phyloP scores from a whole-genome alignment of 53 echinoderm and acorn worm species.

The Crossaster papposus region DNA sequence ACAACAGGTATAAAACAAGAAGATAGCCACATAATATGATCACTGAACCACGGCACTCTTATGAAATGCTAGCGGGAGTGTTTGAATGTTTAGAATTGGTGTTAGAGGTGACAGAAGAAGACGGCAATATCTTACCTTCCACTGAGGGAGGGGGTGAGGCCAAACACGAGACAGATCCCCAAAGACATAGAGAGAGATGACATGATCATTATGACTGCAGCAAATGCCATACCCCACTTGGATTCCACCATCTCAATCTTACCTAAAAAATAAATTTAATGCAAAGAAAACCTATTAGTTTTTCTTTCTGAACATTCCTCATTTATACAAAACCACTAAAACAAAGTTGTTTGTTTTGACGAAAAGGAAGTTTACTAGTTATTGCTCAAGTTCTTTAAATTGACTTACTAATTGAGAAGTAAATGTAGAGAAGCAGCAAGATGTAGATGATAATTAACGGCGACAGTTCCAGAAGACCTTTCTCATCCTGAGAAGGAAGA shows the following conservation, averaged over 20 bases:
- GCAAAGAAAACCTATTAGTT: too few species aligned
- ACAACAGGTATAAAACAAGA: too few species aligned
- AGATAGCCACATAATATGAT: too few species aligned
- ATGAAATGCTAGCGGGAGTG: not conserved
- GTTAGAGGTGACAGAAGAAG: not conserved
- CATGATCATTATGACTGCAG: conserved; percentile 83
- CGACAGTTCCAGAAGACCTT: conserved; percentile 79
- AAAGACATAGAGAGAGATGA: conserved; percentile 90
- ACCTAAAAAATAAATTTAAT: conserved; percentile 63
- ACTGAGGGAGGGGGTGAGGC: conserved; percentile 89
- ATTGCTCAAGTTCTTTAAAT: not conserved
- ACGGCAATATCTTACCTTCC: conserved; percentile 17
- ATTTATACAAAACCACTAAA: not conserved
- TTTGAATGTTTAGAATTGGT: not conserved
- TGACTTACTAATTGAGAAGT: conserved; percentile 99
- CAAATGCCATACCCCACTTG: conserved; percentile 93
- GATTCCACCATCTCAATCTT: conserved; percentile 99
- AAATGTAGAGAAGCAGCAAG: conserved; percentile 90
- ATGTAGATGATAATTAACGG: conserved; percentile 75
- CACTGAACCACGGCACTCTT: not conserved
- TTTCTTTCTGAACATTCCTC: too few species aligned
- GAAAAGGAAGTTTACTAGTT: not conserved
- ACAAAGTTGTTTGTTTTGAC: not conserved
- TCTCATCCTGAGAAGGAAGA: conserved; percentile 69
- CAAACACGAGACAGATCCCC: conserved; percentile 89